A percentile compares a stretch with the other conserved stretches of the same genome.
Evolutionary conservation across 2,113 vertebrate species (phyloP).

Genomic region (Macquaria australasica): DNA sequence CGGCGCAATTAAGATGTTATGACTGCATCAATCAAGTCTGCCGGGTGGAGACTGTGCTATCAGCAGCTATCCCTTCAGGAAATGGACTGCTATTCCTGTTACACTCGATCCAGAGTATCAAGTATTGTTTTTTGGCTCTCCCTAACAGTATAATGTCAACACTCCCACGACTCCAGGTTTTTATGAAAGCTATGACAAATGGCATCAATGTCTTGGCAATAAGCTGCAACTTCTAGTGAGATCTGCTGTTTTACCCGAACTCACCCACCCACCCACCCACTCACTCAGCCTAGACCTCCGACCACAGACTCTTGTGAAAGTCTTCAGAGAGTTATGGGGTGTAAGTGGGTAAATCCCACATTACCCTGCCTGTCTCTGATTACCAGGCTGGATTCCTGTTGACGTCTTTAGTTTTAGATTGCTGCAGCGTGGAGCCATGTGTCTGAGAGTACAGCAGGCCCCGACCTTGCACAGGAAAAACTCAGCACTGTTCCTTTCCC

Average conservation of each 20-base stretch:
- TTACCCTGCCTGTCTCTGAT: constrained; percentile 76
- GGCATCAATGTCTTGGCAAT: constrained; percentile 53
- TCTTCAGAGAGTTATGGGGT: constrained; percentile 78
- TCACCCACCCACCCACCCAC: constrained; percentile 50
- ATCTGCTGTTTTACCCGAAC: constrained; percentile 44
- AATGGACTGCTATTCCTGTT: constrained; percentile 47
- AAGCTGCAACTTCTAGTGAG: constrained; percentile 39
- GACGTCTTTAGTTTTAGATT: constrained; percentile 51
- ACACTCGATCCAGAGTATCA: constrained; percentile 23
- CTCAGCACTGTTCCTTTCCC: constrained; percentile 33
- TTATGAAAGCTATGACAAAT: constrained; percentile 59
- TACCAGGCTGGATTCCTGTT: constrained; percentile 67
- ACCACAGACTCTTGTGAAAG: constrained; percentile 80
- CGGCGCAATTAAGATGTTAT: constrained; percentile 55
- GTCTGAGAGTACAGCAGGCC: constrained; percentile 42
- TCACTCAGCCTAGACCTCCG: constrained; percentile 56
- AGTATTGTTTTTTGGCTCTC: constrained; percentile 18
- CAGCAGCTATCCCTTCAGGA: constrained; percentile 48
- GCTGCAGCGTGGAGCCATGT: constrained; percentile 46
- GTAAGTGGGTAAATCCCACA: constrained; percentile 78
- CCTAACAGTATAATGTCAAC: constrained; percentile 26
- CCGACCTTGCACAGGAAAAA: constrained; percentile 26
- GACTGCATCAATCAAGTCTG: constrained; percentile 49
- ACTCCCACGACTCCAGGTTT: constrained; percentile 44
- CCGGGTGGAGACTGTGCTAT: constrained; percentile 62